Evolutionary conservation across 2,888 invertebrate species (phyloP).

Genomic region (Drosophila subquinaria): DNA sequence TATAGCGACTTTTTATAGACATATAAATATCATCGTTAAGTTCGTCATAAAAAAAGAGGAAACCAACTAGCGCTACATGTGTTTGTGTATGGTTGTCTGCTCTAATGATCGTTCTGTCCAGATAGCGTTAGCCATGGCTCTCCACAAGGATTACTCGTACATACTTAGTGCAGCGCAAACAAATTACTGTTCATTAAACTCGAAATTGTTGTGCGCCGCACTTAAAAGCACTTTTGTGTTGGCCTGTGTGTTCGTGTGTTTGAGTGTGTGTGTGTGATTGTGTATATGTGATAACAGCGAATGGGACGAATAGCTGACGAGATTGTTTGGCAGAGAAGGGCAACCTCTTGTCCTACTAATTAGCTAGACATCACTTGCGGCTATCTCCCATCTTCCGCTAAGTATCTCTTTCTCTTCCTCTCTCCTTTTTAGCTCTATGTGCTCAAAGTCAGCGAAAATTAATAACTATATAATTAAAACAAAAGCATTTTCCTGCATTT

Average conservation of each 20-base stretch:
- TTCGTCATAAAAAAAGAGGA: conserved; percentile 64
- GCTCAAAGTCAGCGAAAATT: conserved; percentile 44
- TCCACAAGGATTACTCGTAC: conserved; percentile 61
- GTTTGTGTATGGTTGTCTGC: conserved; percentile 14
- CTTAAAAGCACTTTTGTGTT: conserved; percentile 66
- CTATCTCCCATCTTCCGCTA: not conserved
- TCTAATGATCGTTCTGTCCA: conserved; percentile 65
- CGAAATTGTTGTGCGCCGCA: conserved; percentile 72
- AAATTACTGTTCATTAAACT: conserved; percentile 76
- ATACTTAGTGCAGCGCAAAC: conserved; percentile 71
- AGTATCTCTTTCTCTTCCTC: not conserved
- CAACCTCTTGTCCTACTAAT: conserved; percentile 48
- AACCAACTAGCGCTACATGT: conserved; percentile 42
- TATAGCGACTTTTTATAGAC: conserved; percentile 73
- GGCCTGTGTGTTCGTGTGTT: not conserved
- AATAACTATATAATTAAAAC: conserved; percentile 24
- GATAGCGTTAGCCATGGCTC: conserved; percentile 54
- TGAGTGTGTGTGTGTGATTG: conserved; percentile 6
- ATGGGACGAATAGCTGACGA: conserved; percentile 37
- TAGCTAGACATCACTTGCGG: conserved; percentile 37
- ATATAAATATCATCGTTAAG: conserved; percentile 77
- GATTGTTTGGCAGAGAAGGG: conserved; percentile 33
- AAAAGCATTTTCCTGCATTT: conserved; percentile 3
- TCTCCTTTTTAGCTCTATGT: not conserved
- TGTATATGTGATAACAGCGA: conserved; percentile 44